Evolutionary conservation across 1,140 invertebrate genomes (phyloP).

Genomic region (Chironomus striatipennis): DNA sequence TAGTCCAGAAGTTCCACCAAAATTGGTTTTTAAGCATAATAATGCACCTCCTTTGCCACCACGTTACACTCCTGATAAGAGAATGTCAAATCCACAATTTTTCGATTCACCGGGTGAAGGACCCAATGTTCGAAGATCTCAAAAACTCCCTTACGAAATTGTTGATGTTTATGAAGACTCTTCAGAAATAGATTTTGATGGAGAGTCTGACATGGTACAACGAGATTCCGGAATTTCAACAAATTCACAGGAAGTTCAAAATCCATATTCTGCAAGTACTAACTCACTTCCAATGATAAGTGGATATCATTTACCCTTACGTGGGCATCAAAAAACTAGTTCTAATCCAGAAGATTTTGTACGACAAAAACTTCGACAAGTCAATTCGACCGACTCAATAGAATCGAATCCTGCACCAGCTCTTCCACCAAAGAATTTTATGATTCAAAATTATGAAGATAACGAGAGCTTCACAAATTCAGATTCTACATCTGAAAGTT

Average conservation of each 20-base stretch:
- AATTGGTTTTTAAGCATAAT: slow-evolving; percentile 28
- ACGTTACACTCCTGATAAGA: slow-evolving; percentile 39
- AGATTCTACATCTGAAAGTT: slow-evolving; percentile 4
- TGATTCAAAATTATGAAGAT: slow-evolving; percentile 9
- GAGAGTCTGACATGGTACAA: slow-evolving; percentile 1
- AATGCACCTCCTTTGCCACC: slow-evolving; percentile 43
- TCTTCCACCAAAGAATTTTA: background rate
- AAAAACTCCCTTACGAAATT: slow-evolving; percentile 34
- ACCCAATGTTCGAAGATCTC: slow-evolving; percentile 25
- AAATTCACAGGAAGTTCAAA: slow-evolving; percentile 36
- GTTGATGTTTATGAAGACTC: slow-evolving; percentile 38
- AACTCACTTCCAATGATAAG: slow-evolving; percentile 12
- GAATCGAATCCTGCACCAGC: background rate
- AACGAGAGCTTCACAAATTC: slow-evolving; percentile 13
- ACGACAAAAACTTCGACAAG: background rate
- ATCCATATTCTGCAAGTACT: slow-evolving; percentile 25
- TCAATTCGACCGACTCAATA: slow-evolving; percentile 2
- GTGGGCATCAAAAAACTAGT: background rate
- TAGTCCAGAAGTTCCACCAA: slow-evolving; percentile 38
- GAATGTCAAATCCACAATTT: slow-evolving; percentile 35
- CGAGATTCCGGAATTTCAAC: slow-evolving; percentile 39
- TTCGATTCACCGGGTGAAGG: slow-evolving; percentile 34
- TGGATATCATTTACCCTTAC: slow-evolving; percentile 8
- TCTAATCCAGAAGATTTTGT: slow-evolving; percentile 18
- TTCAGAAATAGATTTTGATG: slow-evolving; percentile 35